Conservation (phyloP, 2,113 vertebrate genomes). For the Rhinopithecus roxellana region DNA sequence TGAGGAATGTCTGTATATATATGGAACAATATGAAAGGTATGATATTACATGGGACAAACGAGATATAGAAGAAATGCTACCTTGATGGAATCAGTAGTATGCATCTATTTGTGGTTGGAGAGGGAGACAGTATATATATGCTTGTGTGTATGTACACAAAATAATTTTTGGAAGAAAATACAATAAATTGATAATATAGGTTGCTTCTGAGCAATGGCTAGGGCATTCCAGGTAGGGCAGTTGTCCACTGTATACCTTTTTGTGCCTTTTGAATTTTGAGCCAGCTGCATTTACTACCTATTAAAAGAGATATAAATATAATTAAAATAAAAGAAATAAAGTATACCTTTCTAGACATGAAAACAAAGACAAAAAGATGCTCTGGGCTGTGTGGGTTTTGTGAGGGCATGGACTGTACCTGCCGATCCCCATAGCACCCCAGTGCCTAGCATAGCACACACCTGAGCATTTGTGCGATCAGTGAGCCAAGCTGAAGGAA, state of each 20-base stretch:
- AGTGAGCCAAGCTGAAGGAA: neutral
- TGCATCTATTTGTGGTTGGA: neutral
- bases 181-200: neutral
- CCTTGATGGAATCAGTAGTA: neutral
- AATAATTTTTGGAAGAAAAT: neutral
- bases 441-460: neutral
- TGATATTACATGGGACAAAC: neutral
- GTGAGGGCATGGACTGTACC: neutral
- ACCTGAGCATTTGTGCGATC: neutral
- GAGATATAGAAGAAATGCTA: neutral
- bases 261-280: conserved; percentile 7
- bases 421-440: rapidly evolving
- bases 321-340: neutral
- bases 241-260: neutral
- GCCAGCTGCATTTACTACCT: neutral
- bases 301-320: neutral
- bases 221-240: neutral
- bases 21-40: neutral
- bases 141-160: neutral
- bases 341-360: neutral
- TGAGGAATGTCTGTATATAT: neutral
- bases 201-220: neutral
- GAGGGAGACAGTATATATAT: neutral
- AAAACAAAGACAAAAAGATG: neutral
- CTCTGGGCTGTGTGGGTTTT: neutral